Conservation (phyloP, 2,888 invertebrate genomes). For the Nebria salina region DNA sequence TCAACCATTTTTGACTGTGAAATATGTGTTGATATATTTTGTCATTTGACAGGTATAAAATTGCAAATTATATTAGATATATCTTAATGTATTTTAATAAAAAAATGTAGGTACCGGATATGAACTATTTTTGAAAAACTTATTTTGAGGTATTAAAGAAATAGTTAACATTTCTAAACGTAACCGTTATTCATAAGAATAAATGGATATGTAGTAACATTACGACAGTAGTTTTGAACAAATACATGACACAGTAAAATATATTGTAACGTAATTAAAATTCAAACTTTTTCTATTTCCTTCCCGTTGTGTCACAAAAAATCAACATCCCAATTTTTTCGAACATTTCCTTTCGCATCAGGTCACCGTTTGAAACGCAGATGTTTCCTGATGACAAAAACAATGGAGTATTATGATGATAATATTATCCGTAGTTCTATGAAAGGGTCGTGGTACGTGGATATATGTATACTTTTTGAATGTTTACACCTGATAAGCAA, state of each 20-base stretch:
- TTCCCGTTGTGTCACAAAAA: constrained; percentile 27
- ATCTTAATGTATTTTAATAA: no score
- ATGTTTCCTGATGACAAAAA: constrained; percentile 5
- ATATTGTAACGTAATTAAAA: constrained; percentile 35
- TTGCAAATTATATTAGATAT: no score
- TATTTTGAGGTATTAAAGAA: not conserved
- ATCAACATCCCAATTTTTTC: constrained; percentile 4
- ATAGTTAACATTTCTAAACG: not conserved
- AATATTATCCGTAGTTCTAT: no score
- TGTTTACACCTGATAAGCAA: constrained; percentile 41
- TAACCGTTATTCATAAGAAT: not conserved
- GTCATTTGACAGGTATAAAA: no score
- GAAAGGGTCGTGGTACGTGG: no score
- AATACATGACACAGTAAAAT: constrained; percentile 44
- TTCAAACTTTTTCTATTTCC: constrained; percentile 40
- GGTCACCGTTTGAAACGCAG: constrained; percentile 8
- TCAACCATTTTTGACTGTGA: no score
- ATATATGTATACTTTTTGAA: not conserved
- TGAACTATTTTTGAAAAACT: no score
- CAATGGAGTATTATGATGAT: no score
- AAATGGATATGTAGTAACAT: not conserved
- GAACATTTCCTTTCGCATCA: not conserved
- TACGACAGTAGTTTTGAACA: constrained; percentile 12
- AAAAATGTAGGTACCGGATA: no score
- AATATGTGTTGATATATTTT: no score